phyloP scores from a whole-genome alignment of 2,113 vertebrate species.

The Nycticryphes semicollaris region DNA sequence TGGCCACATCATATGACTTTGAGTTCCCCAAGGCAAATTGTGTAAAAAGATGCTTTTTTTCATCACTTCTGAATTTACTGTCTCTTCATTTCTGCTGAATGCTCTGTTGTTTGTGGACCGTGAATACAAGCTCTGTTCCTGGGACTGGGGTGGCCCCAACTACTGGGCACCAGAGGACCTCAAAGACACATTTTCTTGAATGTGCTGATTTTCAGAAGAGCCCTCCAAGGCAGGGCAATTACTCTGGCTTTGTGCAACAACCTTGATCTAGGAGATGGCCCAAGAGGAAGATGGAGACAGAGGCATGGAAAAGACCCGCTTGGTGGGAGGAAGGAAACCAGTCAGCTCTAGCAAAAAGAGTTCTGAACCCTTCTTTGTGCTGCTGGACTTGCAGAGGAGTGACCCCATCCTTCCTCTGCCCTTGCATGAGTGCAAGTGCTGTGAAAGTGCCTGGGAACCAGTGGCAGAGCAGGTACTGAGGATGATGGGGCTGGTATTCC shows the following conservation, averaged over 20 bases:
- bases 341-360: neutral
- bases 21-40: neutral
- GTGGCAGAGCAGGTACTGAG: neutral
- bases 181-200: neutral
- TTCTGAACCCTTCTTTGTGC: neutral
- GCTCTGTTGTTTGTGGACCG: neutral
- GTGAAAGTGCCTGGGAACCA: neutral
- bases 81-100: conserved; percentile 11
- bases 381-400: neutral
- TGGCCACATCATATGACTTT: neutral
- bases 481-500: neutral
- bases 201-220: neutral
- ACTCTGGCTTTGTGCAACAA: neutral
- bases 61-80: conserved; percentile 8
- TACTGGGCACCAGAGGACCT: neutral
- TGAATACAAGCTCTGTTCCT: conserved; percentile 30
- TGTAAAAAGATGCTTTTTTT: conserved; percentile 4
- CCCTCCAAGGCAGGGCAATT: neutral
- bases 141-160: neutral
- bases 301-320: neutral
- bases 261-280: neutral
- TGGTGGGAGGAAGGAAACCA: neutral
- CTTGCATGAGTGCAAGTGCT: neutral
- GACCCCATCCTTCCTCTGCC: neutral
- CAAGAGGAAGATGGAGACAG: neutral